These are phyloP conservation scores for Pteruthius melanotis DNA, from an alignment of 2,113 vertebrate species.

Conservation along the genomic window DNA sequence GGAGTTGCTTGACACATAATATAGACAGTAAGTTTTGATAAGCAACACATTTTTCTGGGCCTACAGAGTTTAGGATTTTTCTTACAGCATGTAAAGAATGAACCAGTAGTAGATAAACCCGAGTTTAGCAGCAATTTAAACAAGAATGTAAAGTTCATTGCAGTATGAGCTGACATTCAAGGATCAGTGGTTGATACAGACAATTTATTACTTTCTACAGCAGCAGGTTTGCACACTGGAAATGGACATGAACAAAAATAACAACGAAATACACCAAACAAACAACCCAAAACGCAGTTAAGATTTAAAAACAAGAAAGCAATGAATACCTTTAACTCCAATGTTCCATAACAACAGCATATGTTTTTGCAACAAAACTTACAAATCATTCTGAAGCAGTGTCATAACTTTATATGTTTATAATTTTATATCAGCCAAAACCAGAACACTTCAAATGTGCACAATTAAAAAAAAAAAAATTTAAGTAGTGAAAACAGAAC, in stretches of 20 bases:
- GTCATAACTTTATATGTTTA: not conserved
- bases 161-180: not conserved
- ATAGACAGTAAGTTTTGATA: not conserved
- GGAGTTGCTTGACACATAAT: rapidly evolving
- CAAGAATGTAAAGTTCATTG: not conserved
- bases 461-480: not conserved
- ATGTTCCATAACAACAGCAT: not conserved
- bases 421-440: not conserved
- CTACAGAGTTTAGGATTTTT: not conserved
- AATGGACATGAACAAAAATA: not conserved
- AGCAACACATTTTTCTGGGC: not conserved
- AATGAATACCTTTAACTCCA: not conserved
- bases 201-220: not conserved
- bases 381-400: not conserved
- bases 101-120: not conserved
- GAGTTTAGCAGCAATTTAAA: not conserved
- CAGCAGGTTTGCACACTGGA: not conserved
- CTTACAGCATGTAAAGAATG: not conserved
- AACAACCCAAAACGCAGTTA: not conserved
- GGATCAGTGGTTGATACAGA: not conserved
- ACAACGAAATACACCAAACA: not conserved
- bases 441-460: not conserved
- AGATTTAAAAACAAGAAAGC: not conserved
- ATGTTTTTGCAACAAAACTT: not conserved
- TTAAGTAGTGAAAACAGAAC: not conserved